Evolutionary conservation across 2,113 vertebrate species (phyloP), one percentile per base, ranked within the genome.

Genomic region (Carassius carassius): DNA sequence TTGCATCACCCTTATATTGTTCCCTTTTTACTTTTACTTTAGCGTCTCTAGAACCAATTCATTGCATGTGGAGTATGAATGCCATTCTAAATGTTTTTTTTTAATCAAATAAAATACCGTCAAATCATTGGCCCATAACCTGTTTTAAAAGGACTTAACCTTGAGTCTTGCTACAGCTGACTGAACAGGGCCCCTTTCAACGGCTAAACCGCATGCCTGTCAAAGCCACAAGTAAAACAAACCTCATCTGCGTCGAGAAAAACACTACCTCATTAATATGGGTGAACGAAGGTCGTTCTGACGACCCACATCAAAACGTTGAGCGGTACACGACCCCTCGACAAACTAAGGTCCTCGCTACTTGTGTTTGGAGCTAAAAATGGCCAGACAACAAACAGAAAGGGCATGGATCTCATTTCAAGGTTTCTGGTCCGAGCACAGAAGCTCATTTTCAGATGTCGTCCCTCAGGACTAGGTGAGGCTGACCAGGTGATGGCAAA

Each of bases 331-430:
- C 1, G 25, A 81, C 44, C 44, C 47, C 25, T 35, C 13, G 12
- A 69, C 79, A 81, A 81, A 67, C 63, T 10, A 67, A 54, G 25
- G 44, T 81, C 63, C 16, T 69, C 37, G 21, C 78, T 14, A 51
- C 79, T 69, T 54, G 23, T 69, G 63, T 81, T 69, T 4, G 1
- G 6, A 81, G 79, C 79, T 81, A 81, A 81, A 81, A 69, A 69
- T 81, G 10, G 62, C 79, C 19, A 49, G 47, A 54, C 62, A 81
- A 81, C 79, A 81, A 81, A 81, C 44, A 54, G 25, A 81, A 69
- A 81, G 79, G 79, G 60, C 65, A 72, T 58, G 49, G 81, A 82
- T 82, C 81, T 72, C 67, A 82, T 72, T 82, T 82, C 81, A 82
- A 82, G 47, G 81, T 82, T 72, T 82, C 32, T 73, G 81, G 67